Base-by-base conservation (phyloP, 1,140 invertebrate genomes). In the Sinella curviseta region DNA sequence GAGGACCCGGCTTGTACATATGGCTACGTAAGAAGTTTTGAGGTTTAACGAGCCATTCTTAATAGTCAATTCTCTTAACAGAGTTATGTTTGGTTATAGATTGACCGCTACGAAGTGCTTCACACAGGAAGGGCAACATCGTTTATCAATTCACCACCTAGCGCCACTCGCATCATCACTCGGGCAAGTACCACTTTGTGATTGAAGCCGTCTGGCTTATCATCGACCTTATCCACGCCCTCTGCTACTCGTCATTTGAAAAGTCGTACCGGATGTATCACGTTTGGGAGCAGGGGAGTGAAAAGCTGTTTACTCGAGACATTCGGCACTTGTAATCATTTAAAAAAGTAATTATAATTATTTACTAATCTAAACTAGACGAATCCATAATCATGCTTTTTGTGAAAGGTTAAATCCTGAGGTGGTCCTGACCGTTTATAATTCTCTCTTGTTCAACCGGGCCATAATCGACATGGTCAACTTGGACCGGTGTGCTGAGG, bases 221-320 rank as follows among this genome's bases (percentile, higher is more conserved):
- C 24, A 73, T 81, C 1, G 80, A 81, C 57, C 57, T 81, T 48
- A 39, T 77, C 30, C 80, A 81, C 4, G 77, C 55, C 34, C 12
- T 77, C 4, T 81, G 80, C 35, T 79, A 77, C 35, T 31, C 55
- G 0, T 3, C 33, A 1, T 81, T 78, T 60, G 33, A 34, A 30
- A 67, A 77, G 26, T 65, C 48, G 0, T 79, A 77, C 24, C 60
- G 36, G 57, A 78, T 79, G 76, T 81, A 77, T 78, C 80, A 81
- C 48, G 36, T 35, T 35, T 81, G 80, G 80, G 77, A 81, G 30
- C 80, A 81, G 28, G 39, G 35, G 2, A 79, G 36, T 48, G 80
- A 79, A 55, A 81, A 81, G 54, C n/a, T 81, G 3, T 81, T 81
- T 74, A 81, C 77, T 57, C 26, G 77, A 4, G 80, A 81, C 26